A percentile compares a stretch with the other conserved stretches of the same genome.
Conservation (phyloP, 2,113 vertebrate genomes). For the Dromaius novaehollandiae region DNA sequence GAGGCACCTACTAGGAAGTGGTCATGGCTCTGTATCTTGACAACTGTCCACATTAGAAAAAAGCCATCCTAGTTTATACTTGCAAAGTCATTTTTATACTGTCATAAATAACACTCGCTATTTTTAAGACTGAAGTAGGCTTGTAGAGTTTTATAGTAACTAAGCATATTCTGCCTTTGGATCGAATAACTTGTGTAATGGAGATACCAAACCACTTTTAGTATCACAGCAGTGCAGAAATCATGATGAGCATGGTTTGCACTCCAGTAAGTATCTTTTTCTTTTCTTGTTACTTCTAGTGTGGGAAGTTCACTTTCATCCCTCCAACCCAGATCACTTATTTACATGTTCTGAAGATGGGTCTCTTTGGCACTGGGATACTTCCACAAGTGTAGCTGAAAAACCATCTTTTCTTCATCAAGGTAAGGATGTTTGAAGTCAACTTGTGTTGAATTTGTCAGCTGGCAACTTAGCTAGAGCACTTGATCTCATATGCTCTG, state of each 20-base stretch:
- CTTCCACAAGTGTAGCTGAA: constrained; percentile 80
- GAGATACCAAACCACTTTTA: neutral
- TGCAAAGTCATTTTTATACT: neutral
- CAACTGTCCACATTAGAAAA: neutral
- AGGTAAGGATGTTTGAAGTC: constrained; percentile 74
- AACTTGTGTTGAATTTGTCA: neutral
- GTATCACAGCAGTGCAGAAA: neutral
- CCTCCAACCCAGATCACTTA: constrained; percentile 93
- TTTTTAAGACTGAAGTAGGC: neutral
- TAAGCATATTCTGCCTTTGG: neutral
- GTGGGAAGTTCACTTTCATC: constrained; percentile 98
- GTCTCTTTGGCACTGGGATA: constrained; percentile 95
- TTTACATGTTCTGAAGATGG: constrained; percentile 98
- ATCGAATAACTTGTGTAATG: neutral
- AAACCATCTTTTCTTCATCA: constrained; percentile 88
- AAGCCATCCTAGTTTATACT: neutral
- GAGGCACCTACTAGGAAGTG: neutral
- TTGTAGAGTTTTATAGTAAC: neutral
- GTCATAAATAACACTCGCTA: neutral
- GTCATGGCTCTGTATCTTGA: too few species aligned
- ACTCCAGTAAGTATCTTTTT: neutral
- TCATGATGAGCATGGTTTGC: neutral
- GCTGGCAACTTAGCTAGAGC: neutral
- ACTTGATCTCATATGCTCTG: neutral
- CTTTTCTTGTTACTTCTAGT: constrained; percentile 73